phyloP scores from a whole-genome alignment of 2,888 invertebrate genomes.

The Lysandra bellargus region DNA sequence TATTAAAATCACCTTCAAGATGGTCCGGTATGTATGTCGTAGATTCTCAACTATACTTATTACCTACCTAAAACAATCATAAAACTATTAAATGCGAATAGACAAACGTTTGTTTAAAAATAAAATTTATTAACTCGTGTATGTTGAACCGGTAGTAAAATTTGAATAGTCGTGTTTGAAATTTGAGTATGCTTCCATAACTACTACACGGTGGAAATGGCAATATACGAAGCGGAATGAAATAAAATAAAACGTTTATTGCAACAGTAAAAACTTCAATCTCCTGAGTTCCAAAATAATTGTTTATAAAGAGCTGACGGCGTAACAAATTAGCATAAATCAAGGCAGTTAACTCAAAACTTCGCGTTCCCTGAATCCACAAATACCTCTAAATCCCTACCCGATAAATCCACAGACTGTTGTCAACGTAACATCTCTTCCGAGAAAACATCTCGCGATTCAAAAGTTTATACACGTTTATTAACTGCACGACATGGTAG shows the following conservation, averaged over 20 bases:
- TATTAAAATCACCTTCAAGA: no score
- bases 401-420: conserved; percentile 43
- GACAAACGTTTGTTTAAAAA: background rate
- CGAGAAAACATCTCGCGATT: conserved; percentile 45
- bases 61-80: background rate
- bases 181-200: background rate
- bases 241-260: conserved; percentile 21
- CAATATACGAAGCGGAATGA: conserved; percentile 8
- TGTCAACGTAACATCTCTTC: conserved; percentile 45
- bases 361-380: conserved; percentile 39
- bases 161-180: background rate
- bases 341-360: conserved; percentile 42
- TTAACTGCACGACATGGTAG: conserved; percentile 53
- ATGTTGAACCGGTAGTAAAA: background rate
- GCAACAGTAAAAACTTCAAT: conserved; percentile 4
- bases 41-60: background rate
- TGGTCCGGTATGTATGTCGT: no score
- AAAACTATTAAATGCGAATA: background rate
- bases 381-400: conserved; percentile 42
- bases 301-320: conserved; percentile 40
- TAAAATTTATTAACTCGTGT: background rate
- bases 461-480: conserved; percentile 50
- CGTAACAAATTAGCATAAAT: conserved; percentile 40
- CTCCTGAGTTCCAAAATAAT: conserved; percentile 32
- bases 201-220: background rate